Percentiles rank a stretch among this genome's conserved stretches.
Evolutionary conservation across 2,888 invertebrate genomes (phyloP).

Genomic region (Byasa hedistus): DNA sequence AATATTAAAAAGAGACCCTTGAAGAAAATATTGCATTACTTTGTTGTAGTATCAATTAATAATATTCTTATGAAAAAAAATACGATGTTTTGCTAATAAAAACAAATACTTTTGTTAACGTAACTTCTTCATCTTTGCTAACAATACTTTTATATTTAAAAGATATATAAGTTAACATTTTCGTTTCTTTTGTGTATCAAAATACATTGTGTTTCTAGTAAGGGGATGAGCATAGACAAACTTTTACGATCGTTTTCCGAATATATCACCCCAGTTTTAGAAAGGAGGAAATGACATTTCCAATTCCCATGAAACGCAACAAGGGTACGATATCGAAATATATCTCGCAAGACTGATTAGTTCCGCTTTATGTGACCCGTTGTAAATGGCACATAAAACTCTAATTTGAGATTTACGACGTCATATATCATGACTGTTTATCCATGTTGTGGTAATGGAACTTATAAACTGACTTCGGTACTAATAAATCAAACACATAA

Average conservation of each 20-base stretch:
- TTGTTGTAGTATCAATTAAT: too few species aligned
- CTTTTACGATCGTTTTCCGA: slow-evolving; percentile 42
- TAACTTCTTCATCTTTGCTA: too few species aligned
- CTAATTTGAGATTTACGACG: slow-evolving; percentile 70
- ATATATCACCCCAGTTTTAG: slow-evolving; percentile 42
- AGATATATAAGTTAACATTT: too few species aligned
- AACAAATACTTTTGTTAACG: too few species aligned
- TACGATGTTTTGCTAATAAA: too few species aligned
- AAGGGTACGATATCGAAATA: slow-evolving; percentile 45
- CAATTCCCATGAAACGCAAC: slow-evolving; percentile 36
- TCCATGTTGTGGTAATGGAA: slow-evolving; percentile 50
- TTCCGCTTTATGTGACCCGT: slow-evolving; percentile 55
- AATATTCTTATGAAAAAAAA: too few species aligned
- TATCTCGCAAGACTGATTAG: slow-evolving; percentile 58
- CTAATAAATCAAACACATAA: slow-evolving; percentile 31
- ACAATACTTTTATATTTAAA: too few species aligned
- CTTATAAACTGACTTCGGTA: slow-evolving; percentile 27
- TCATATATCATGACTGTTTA: slow-evolving; percentile 63
- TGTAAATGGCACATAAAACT: slow-evolving; percentile 57
- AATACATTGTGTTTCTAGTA: neutral
- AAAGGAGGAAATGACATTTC: slow-evolving; percentile 40
- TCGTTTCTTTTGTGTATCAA: neutral
- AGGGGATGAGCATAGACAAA: slow-evolving; percentile 20
- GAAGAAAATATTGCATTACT: too few species aligned
- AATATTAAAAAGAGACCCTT: too few species aligned